Evolutionary conservation across 2,888 invertebrate species (phyloP).

Genomic region (Toxonevra muliebris): DNA sequence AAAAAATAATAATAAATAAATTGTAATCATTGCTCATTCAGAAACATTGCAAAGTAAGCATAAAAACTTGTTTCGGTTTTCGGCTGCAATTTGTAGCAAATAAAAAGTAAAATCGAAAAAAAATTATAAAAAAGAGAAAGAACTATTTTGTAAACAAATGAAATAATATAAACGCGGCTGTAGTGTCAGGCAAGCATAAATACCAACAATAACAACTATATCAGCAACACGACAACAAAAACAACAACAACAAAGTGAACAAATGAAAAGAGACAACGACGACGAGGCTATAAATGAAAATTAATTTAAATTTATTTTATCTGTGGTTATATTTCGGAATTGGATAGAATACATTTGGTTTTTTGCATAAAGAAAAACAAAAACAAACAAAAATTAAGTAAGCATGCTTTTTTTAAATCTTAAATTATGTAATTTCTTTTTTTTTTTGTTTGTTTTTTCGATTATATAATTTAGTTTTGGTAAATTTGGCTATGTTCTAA

Average conservation of each 20-base stretch:
- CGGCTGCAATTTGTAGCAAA: not conserved
- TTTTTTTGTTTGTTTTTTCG: constrained; percentile 28
- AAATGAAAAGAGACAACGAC: not conserved
- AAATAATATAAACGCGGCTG: not conserved
- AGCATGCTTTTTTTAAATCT: constrained; percentile 58
- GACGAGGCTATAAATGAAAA: constrained; percentile 42
- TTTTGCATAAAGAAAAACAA: constrained; percentile 46
- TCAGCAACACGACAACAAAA: constrained; percentile 31
- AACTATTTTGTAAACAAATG: constrained; percentile 2
- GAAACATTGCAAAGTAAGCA: constrained; percentile 14
- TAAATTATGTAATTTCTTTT: constrained; percentile 42
- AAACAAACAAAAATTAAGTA: constrained; percentile 55
- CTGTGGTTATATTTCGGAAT: constrained; percentile 38
- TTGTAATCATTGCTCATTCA: not conserved
- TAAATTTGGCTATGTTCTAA: constrained; percentile 17
- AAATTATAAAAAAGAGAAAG: constrained; percentile 5
- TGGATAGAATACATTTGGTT: constrained; percentile 53
- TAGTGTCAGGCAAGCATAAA: not conserved
- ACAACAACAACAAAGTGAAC: not conserved
- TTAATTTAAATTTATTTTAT: constrained; percentile 50
- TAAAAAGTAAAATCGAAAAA: constrained; percentile 29
- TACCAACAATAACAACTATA: constrained; percentile 7
- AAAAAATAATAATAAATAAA: constrained; percentile 4
- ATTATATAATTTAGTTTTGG: constrained; percentile 12
- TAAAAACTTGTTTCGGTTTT: not conserved